phyloP scores from a whole-genome alignment of 2,888 invertebrate species.

The Epiblema foenella region DNA sequence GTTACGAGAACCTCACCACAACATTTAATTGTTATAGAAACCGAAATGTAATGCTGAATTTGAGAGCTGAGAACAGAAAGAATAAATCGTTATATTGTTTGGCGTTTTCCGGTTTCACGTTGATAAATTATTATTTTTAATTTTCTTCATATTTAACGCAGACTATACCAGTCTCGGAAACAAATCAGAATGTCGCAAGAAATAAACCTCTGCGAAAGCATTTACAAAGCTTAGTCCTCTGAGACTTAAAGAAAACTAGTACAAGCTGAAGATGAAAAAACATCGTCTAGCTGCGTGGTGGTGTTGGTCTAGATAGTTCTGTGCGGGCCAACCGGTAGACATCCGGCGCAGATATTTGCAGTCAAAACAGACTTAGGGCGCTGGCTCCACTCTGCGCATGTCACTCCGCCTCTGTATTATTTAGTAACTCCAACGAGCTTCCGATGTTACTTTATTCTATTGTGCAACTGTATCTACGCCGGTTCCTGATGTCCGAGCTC shows the following conservation, averaged over 20 bases:
- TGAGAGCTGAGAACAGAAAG: not conserved
- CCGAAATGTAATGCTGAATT: not conserved
- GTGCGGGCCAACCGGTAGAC: conserved; percentile 53
- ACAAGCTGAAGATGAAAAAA: conserved; percentile 41
- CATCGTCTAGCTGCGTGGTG: conserved; percentile 33
- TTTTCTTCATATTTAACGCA: not conserved
- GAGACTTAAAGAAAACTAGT: conserved; percentile 40
- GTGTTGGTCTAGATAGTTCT: conserved; percentile 20
- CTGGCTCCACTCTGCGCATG: conserved; percentile 77
- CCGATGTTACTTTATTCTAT: conserved; percentile 84
- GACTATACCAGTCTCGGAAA: conserved; percentile 7
- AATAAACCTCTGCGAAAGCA: conserved; percentile 24
- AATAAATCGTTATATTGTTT: not conserved
- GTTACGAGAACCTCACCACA: conserved; percentile 20
- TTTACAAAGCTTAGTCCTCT: conserved; percentile 36
- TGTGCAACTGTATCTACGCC: conserved; percentile 76
- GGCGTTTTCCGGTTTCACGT: not conserved
- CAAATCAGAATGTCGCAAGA: conserved; percentile 24
- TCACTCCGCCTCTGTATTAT: conserved; percentile 81
- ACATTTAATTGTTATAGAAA: conserved; percentile 22
- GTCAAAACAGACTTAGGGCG: conserved; percentile 80
- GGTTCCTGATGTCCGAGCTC: conserved; percentile 78
- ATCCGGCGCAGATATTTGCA: conserved; percentile 80
- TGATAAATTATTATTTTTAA: not conserved
- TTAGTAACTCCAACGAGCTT: conserved; percentile 84